Conservation (phyloP, 2,113 vertebrate species). For the Taurulus bubalis region DNA sequence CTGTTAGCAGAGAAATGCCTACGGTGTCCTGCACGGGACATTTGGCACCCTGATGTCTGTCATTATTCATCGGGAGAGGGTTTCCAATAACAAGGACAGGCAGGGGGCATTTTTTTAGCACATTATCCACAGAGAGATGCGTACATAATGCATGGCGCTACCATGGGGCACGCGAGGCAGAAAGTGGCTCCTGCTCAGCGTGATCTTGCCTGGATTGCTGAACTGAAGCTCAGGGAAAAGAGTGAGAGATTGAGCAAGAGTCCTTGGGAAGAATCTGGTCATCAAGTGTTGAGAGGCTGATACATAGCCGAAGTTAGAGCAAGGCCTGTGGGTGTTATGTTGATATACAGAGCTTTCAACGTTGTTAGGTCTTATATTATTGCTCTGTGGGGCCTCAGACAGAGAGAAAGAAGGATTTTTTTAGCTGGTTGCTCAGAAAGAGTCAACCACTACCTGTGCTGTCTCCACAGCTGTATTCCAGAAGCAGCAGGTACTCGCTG, state of each 20-base stretch:
- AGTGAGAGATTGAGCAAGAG: constrained; percentile 36
- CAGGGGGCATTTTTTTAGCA: constrained; percentile 79
- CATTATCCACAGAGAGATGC: constrained; percentile 71
- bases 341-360: constrained; percentile 51
- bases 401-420: constrained; percentile 28
- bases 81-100: constrained; percentile 85
- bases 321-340: constrained; percentile 43
- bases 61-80: constrained; percentile 84
- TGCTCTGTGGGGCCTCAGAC: constrained; percentile 32
- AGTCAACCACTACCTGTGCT: not conserved
- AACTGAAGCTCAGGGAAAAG: constrained; percentile 46
- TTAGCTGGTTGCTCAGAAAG: constrained; percentile 19
- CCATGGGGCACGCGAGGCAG: constrained; percentile 56
- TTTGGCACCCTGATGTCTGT: constrained; percentile 84
- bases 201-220: constrained; percentile 50
- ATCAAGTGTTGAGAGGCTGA: constrained; percentile 52
- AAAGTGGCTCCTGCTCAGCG: constrained; percentile 54
- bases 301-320: constrained; percentile 21
- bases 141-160: constrained; percentile 70
- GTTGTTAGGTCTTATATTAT: constrained; percentile 29
- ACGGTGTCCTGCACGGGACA: constrained; percentile 84
- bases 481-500: constrained; percentile 35
- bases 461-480: constrained; percentile 24
- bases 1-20: constrained; percentile 77
- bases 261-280: constrained; percentile 56